Evolutionary conservation across 1,140 invertebrate genomes (phyloP).

Genomic region (Philopotamus ludificatus): DNA sequence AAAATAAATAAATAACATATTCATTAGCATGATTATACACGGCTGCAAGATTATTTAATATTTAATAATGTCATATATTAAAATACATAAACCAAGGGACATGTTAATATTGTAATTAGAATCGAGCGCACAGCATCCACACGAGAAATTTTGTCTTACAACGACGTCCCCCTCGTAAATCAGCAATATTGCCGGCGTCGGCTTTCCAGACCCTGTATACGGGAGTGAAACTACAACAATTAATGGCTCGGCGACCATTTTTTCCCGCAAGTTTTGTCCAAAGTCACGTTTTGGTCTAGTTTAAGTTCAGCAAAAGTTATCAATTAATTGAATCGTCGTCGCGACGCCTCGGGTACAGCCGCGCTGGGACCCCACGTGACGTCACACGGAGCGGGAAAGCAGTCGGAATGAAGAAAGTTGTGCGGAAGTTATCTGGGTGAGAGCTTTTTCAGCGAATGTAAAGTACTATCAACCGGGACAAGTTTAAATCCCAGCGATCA

Average conservation of each 20-base stretch:
- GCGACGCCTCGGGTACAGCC: not conserved
- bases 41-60: too few relatives aligned
- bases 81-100: too few relatives aligned
- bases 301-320: too few relatives aligned
- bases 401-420: conserved; percentile 24
- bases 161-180: conserved; percentile 19
- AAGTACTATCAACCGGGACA: conserved; percentile 15
- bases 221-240: conserved; percentile 35
- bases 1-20: conserved; percentile 46
- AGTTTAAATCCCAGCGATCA: conserved; percentile 30
- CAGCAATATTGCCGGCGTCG: conserved; percentile 12
- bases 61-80: too few relatives aligned
- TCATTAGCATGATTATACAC: too few relatives aligned
- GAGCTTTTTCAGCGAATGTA: conserved; percentile 7
- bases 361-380: not conserved
- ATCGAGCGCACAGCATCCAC: conserved; percentile 13
- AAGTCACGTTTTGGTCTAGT: too few relatives aligned
- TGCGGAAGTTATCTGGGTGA: conserved; percentile 2
- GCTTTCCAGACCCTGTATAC: conserved; percentile 22
- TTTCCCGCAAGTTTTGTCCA: too few relatives aligned
- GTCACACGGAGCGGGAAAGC: not conserved
- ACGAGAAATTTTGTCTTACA: conserved; percentile 10
- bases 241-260: conserved; percentile 30
- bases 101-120: conserved; percentile 33
- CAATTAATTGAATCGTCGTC: not conserved